Evolutionary conservation across 2,113 vertebrate species (phyloP).

Genomic region (Nematolebias whitei): DNA sequence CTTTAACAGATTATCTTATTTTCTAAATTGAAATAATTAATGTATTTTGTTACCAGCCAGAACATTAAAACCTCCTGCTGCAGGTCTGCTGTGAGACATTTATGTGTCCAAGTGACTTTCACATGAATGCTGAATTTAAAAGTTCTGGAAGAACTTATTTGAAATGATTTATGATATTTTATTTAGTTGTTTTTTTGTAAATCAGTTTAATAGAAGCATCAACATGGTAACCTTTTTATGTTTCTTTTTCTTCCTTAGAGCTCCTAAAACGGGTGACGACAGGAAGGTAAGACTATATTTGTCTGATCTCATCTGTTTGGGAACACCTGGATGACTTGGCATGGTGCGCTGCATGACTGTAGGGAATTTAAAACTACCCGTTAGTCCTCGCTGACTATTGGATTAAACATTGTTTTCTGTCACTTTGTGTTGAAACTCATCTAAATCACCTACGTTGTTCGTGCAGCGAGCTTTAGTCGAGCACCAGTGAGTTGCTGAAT

Average conservation of each 20-base stretch:
- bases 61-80: neutral
- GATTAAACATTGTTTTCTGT: constrained; percentile 36
- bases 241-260: constrained; percentile 60
- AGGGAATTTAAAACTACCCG: constrained; percentile 26
- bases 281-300: constrained; percentile 75
- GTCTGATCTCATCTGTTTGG: constrained; percentile 20
- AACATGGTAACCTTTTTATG: neutral
- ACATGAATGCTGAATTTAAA: too few species aligned
- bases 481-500: constrained; percentile 51
- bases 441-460: constrained; percentile 30
- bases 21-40: too few species aligned
- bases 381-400: constrained; percentile 38
- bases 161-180: too few species aligned
- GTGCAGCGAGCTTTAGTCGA: constrained; percentile 47
- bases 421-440: constrained; percentile 52
- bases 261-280: constrained; percentile 66
- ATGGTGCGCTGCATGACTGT: constrained; percentile 28
- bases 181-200: too few species aligned
- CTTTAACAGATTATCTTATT: too few species aligned
- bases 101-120: too few species aligned
- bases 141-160: too few species aligned
- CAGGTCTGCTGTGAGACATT: too few species aligned
- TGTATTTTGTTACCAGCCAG: neutral
- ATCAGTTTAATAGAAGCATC: neutral
- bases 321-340: constrained; percentile 38